Base-by-base conservation (phyloP, 1,140 invertebrate species). In the Drosophila ficusphila region DNA sequence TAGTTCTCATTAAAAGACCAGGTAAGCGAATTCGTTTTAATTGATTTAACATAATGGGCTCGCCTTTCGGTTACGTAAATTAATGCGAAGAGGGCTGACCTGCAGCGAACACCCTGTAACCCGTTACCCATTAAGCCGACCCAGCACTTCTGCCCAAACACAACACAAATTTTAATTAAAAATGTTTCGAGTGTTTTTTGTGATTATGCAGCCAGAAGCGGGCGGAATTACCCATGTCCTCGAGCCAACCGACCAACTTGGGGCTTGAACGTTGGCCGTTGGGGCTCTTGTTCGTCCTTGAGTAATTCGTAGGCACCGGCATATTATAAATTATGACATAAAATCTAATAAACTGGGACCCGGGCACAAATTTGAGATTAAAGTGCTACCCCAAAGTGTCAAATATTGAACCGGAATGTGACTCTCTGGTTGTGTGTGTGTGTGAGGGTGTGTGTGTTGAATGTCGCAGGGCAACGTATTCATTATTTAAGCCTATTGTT, bases 141-240 rank as follows among this genome's bases (percentile, higher is more conserved):
- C 52, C 47, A 60, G 79, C 56, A 69, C 71, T 76, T 76, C 41
- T 53, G 49, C 44, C 72, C 71, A 70, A 76, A 52, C 61, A 69
- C 68, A 69, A 76, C 72, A 69, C 76, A 74, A 88, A 81, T 88
- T 86, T 86, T 88, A 86, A 86, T 86, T 86, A 86, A 74, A 88
- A 65, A 88, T 85, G 68, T 79, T 81, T 85, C 58, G 62, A 76
- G 68, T 56, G 58, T 64, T 72, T 71, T 79, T 86, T 57, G 49
- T 76, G 65, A 68, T 85, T 69, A 64, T 64, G 67, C 78, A 54
- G 69, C 57, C 39, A 41, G 64, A 41, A 19, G 54, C 21, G 49
- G 62, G 9, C 12, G 21, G 62, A 49, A 41, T 51, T 65, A 33
- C 39, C 67, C 72, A 58, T 48, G 56, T 85, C 54, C 52, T 62